Evolutionary conservation across 2,888 invertebrate species (phyloP).

Genomic region (Cynaeus angustus): DNA sequence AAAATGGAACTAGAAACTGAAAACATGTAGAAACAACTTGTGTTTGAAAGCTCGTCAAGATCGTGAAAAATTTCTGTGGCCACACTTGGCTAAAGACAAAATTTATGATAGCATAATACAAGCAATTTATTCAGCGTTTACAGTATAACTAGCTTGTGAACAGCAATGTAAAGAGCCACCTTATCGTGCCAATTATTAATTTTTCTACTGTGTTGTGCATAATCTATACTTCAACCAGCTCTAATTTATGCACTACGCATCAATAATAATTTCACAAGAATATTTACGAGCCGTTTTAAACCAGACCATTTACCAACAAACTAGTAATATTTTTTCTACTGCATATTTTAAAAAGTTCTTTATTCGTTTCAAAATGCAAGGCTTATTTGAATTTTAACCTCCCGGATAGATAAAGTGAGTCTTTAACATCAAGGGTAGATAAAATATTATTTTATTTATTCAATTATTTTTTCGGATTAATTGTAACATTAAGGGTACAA

Average conservation of each 20-base stretch:
- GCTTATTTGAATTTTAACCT: no score
- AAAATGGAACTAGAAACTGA: no score
- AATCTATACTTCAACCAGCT: constrained; percentile 10
- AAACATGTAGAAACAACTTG: no score
- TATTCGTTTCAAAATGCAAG: no score
- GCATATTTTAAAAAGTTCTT: no score
- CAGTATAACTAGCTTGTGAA: constrained; percentile 32
- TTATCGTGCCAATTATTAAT: constrained; percentile 33
- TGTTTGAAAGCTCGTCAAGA: no score
- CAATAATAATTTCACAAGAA: constrained; percentile 32
- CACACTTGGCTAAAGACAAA: neutral
- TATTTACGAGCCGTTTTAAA: constrained; percentile 12
- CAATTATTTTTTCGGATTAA: no score
- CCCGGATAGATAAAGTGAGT: no score
- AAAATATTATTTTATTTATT: no score
- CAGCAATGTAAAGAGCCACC: constrained; percentile 35
- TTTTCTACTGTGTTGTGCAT: constrained; percentile 23
- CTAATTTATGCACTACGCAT: constrained; percentile 37
- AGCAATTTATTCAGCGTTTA: constrained; percentile 35
- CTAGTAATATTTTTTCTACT: constrained; percentile 12
- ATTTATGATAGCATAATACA: constrained; percentile 38
- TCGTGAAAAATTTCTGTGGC: neutral
- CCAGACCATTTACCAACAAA: neutral
- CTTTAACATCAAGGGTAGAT: no score
- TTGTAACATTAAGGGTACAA: no score